Conservation (phyloP, 2,888 invertebrate genomes). For the Campoletis raptor region DNA sequence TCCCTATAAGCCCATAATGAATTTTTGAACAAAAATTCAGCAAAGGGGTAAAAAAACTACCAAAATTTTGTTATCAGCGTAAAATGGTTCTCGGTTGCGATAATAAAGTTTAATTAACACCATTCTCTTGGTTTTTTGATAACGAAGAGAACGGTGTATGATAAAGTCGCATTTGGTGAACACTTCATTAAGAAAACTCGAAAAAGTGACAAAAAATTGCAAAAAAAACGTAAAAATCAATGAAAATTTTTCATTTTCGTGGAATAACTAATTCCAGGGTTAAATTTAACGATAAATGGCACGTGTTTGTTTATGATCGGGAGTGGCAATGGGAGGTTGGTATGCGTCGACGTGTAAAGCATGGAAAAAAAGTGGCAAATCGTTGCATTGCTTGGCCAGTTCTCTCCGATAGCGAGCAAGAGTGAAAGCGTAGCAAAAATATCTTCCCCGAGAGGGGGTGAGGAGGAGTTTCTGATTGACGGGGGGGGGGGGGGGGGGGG, state of each 20-base stretch:
- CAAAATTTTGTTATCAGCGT: not conserved
- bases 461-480: conserved; percentile 8
- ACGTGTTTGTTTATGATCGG: conserved; percentile 14
- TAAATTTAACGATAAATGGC: not conserved
- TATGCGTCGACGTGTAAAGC: conserved; percentile 38
- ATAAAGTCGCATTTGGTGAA: not conserved
- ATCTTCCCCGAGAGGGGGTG: conserved; percentile 47
- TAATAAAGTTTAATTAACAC: not conserved
- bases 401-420: conserved; percentile 54
- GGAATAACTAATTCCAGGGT: not conserved
- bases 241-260: conserved; percentile 5
- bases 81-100: not conserved
- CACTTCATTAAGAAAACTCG: not conserved
- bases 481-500: not conserved
- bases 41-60: not conserved
- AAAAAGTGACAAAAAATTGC: not conserved
- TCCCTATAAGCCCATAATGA: not conserved
- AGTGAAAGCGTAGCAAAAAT: conserved; percentile 73
- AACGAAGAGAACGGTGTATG: not conserved
- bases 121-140: no score
- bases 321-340: not conserved
- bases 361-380: conserved; percentile 28
- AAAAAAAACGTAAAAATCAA: not conserved
- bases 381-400: conserved; percentile 38
- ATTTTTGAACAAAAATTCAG: not conserved